phyloP scores from a whole-genome alignment of 2,888 invertebrate species.

The Tenthredo notha region DNA sequence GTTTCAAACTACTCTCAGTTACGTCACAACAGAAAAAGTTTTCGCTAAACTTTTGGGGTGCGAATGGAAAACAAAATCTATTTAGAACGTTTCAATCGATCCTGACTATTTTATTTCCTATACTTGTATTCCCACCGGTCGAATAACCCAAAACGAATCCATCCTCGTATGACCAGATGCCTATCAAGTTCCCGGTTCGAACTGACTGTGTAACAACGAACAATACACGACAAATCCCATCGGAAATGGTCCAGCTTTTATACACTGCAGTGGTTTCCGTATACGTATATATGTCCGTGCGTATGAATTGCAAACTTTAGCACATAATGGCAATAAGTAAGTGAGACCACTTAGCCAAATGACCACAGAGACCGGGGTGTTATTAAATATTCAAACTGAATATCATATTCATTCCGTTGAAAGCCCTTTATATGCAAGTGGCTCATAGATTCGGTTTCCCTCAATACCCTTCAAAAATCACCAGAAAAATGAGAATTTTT shows the following conservation, averaged over 20 bases:
- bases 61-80: constrained; percentile 51
- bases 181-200: constrained; percentile 4
- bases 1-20: constrained; percentile 42
- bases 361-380: not conserved
- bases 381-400: constrained; percentile 27
- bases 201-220: constrained; percentile 2
- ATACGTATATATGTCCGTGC: not conserved
- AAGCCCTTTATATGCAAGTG: not conserved
- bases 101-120: constrained; percentile 24
- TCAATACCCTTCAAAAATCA: not conserved
- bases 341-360: constrained; percentile 20
- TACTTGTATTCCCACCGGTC: not conserved
- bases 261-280: constrained; percentile 2
- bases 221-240: not conserved
- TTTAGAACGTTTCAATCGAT: constrained; percentile 46
- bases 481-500: not conserved
- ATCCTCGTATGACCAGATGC: not conserved
- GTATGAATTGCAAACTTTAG: not conserved
- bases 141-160: constrained; percentile 11
- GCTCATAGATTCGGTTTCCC: not conserved
- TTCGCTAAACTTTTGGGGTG: not conserved
- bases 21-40: constrained; percentile 21
- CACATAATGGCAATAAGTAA: constrained; percentile 33
- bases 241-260: not conserved
- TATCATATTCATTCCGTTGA: constrained; percentile 19